Base-by-base conservation (phyloP, 2,113 vertebrate species). In the Lynx canadensis region DNA sequence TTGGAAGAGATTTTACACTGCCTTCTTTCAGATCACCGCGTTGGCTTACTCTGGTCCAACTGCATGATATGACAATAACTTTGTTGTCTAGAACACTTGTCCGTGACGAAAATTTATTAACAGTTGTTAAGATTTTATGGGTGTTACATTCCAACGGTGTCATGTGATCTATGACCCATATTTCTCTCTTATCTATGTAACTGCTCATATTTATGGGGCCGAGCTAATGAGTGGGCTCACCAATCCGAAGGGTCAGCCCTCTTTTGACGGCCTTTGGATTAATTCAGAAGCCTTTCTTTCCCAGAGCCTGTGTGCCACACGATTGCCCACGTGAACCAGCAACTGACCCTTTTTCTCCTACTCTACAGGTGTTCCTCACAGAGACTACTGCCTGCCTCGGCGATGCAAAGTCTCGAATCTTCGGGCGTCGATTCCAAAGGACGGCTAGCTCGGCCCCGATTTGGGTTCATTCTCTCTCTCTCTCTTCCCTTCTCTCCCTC, bases 81-180 rank as follows among this genome's bases (percentile, higher is more conserved):
- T 89, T 27, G 45, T 79, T 85, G 68, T 68, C 7, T 31, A 50
- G 78, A 81, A 86, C 9, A 66, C 48, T 81, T 23, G 15, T 66
- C 31, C 50, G 3, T 79, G 92, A 79, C 83, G 73, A 83, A 87
- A 95, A 94, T 79, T 92, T 88, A 86, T 89, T 78, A 79, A 36
- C 68, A 74, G 60, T 65, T 78, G 29, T 68, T 68, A 57, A 89
- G 79, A 76, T 71, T 89, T 63, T 94, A 68, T 89, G 38, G 73
- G 31, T 68, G 23, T 76, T 69, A 23, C 16, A 86, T 19, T 74
- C 52, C n/a, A 74, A 19, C n/a, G 74, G 48, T 31, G 23, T 84
- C 57, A 33, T 48, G 74, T 63, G 55, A 91, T 89, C 48, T n/a
- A 29, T 1, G 36, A 23, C 25, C 55, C 14, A 33, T 80, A 65